phyloP scores from a whole-genome alignment of 2,797 vertebrate genomes.

The Parauchenoglanis ngamensis region DNA sequence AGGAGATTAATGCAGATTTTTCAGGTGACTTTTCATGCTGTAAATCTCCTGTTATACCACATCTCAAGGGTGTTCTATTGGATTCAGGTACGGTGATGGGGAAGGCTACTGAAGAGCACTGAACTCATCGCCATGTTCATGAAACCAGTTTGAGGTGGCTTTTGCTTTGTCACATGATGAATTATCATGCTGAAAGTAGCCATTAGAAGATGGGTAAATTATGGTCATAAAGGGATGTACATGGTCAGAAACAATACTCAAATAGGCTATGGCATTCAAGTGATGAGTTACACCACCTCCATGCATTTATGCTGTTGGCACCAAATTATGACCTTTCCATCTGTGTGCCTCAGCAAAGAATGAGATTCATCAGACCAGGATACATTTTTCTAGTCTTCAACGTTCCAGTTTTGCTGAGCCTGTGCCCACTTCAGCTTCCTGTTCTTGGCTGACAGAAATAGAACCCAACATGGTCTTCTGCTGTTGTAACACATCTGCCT shows the following conservation, averaged over 20 bases:
- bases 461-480: neutral
- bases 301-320: too few species aligned
- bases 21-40: neutral
- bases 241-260: too few species aligned
- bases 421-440: neutral
- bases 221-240: too few species aligned
- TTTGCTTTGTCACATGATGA: too few species aligned
- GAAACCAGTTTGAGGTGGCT: too few species aligned
- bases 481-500: neutral
- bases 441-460: neutral
- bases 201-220: too few species aligned
- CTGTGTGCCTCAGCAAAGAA: neutral
- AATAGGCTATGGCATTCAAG: too few species aligned
- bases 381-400: neutral
- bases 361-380: neutral
- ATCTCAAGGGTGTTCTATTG: neutral
- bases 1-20: neutral
- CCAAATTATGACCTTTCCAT: neutral
- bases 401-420: neutral
- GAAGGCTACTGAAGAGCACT: too few species aligned
- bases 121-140: too few species aligned
- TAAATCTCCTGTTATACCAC: neutral
- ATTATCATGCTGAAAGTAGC: too few species aligned
- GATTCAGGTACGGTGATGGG: too few species aligned
- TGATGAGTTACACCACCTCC: neutral